Base-by-base conservation (phyloP, 2,888 invertebrate genomes). In the Thymelicus lineola region DNA sequence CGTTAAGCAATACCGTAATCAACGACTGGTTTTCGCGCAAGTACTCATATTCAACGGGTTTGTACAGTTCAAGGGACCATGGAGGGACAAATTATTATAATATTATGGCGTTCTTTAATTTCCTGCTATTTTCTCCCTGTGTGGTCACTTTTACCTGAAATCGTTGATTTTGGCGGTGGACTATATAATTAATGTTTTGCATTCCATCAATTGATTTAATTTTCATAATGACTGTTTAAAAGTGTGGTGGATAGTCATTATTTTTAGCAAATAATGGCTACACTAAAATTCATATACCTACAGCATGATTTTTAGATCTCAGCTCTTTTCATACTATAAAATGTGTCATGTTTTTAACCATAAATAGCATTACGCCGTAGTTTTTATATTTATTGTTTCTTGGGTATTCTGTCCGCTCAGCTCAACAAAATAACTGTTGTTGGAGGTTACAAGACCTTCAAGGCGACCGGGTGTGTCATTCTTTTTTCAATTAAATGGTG, bases 1-100 rank as follows among this genome's bases (percentile, higher is more conserved):
- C 77, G 77, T 77, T 77, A 76, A 72, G 70, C 50, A 69, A 66
- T 74, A 77, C 76, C 72, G 77, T 76, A 77, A 74, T 73, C 70
- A 65, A 60, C 38, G 70, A 76, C 77, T 73, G 77, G 77, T 77
- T 77, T 73, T 72, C 61, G 53, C 70, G 68, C 70, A 53, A 59
- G 64, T 35, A 15, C 72, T 73, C 71, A 66, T 64, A 74, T 71
- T 69, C 69, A 64, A 66, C 73, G 65, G 70, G 71, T 73, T 72
- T 66, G 66, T 71, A 62, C 66, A 46, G 61, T 71, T 69, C 66
- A 69, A 71, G 60, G 67, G 60, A 60, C 61, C 48, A 71, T 68
- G 45, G 45, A 62, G 28, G n/a, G 36, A 62, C 45, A 68, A 68
- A 57, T 62, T 62, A 69, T 69, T n/a, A n/a, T n/a, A n/a, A n/a